These are phyloP conservation scores for Flabesymbios commensalis DNA, from an alignment of 2,888 invertebrate species.

Conservation along the genomic window DNA sequence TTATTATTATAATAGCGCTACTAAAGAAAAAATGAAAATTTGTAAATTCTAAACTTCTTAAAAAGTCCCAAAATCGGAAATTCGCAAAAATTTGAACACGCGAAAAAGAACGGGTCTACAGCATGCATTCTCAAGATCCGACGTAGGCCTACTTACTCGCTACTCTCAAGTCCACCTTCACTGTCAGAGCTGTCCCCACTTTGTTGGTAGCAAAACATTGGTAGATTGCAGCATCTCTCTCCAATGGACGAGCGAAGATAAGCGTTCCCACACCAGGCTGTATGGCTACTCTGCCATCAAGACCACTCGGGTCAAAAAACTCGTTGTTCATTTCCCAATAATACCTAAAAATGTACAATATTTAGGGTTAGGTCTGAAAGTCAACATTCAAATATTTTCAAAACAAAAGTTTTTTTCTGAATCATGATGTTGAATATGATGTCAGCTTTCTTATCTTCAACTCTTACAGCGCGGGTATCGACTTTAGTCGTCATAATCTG, in stretches of 20 bases:
- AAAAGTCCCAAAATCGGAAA: too few relatives aligned
- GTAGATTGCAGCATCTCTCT: conserved; percentile 92
- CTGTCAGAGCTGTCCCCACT: conserved; percentile 28
- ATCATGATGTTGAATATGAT: not conserved
- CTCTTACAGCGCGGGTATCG: too few relatives aligned
- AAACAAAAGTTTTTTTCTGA: too few relatives aligned
- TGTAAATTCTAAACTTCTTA: too few relatives aligned
- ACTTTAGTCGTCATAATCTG: too few relatives aligned
- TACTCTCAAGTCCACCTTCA: conserved; percentile 24
- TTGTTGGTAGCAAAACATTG: conserved; percentile 79
- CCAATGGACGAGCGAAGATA: conserved; percentile 83
- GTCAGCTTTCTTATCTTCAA: not conserved
- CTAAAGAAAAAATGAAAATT: too few relatives aligned
- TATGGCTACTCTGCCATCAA: conserved; percentile 91
- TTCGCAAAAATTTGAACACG: too few relatives aligned
- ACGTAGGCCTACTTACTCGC: too few relatives aligned
- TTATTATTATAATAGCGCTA: not conserved
- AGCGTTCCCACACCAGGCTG: conserved; percentile 88
- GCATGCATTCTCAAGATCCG: not conserved
- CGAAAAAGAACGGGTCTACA: too few relatives aligned
- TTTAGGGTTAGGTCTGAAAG: not conserved
- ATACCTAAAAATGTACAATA: conserved; percentile 21
- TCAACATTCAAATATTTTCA: too few relatives aligned
- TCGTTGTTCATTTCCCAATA: conserved; percentile 35
- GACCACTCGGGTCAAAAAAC: conserved; percentile 89